Conservation (phyloP, 2,113 vertebrate species). For the Eptesicus fuscus region DNA sequence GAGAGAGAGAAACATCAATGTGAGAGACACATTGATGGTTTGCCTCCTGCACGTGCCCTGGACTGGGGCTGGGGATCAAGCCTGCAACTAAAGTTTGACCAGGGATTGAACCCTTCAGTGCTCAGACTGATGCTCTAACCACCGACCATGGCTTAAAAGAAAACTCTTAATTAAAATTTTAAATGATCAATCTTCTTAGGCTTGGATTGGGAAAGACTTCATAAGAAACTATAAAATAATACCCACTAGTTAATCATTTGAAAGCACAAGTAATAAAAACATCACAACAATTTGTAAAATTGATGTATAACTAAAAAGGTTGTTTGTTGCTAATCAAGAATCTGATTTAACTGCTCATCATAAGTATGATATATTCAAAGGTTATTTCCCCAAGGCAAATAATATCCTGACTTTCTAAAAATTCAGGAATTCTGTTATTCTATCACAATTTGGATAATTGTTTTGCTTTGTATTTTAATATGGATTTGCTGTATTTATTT, state of each 20-base stretch:
- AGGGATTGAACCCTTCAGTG: too few species aligned
- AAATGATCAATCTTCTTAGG: neutral
- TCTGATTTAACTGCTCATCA: neutral
- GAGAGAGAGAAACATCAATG: too few species aligned
- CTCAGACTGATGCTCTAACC: too few species aligned
- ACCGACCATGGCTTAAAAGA: too few species aligned
- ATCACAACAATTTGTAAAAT: neutral
- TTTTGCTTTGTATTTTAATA: neutral
- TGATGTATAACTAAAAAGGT: neutral
- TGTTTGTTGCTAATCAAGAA: neutral
- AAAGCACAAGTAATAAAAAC: neutral
- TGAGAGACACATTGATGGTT: too few species aligned
- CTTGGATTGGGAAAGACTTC: neutral
- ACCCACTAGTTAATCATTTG: neutral
- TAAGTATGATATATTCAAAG: neutral
- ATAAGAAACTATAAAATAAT: neutral
- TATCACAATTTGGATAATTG: neutral
- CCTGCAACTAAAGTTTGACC: too few species aligned
- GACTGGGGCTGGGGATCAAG: too few species aligned
- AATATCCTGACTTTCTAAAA: neutral
- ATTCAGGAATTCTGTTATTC: neutral
- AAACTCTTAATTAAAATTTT: neutral
- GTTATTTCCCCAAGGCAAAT: neutral
- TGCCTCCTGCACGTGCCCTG: too few species aligned
- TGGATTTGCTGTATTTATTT: neutral